Percentiles rank a stretch among this genome's conserved stretches.
Evolutionary conservation across 2,113 vertebrate species (phyloP).

Genomic region (Gulo gulo): DNA sequence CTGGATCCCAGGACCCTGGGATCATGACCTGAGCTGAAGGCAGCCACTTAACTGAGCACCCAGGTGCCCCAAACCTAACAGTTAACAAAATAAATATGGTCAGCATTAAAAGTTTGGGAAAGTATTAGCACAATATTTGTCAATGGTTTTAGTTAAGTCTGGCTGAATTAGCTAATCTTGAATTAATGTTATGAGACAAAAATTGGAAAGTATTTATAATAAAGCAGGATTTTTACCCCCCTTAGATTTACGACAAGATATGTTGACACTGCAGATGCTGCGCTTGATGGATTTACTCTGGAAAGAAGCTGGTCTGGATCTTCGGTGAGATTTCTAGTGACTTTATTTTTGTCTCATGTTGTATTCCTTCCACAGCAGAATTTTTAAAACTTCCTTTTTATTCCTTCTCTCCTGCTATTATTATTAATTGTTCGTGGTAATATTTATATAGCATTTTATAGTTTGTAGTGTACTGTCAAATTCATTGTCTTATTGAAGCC

Average conservation of each 20-base stretch:
- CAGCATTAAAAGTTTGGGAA: neutral
- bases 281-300: constrained; percentile 97
- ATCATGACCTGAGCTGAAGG: neutral
- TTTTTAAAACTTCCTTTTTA: neutral
- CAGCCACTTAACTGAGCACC: neutral
- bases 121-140: neutral
- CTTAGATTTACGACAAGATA: constrained; percentile 95
- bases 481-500: neutral
- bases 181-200: neutral
- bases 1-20: neutral
- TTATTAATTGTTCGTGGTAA: neutral
- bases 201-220: constrained; percentile 1
- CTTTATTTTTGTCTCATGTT: neutral
- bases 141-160: neutral
- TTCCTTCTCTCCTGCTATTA: neutral
- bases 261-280: constrained; percentile 96
- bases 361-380: neutral
- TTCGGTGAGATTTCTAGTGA: constrained; percentile 86
- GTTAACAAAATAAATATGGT: neutral
- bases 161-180: neutral
- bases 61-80: neutral
- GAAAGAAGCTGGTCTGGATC: constrained; percentile 97
- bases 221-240: neutral
- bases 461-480: neutral
- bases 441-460: neutral